Evolutionary conservation across 2,113 vertebrate species (phyloP).

Genomic region (Vanacampus margaritifer): DNA sequence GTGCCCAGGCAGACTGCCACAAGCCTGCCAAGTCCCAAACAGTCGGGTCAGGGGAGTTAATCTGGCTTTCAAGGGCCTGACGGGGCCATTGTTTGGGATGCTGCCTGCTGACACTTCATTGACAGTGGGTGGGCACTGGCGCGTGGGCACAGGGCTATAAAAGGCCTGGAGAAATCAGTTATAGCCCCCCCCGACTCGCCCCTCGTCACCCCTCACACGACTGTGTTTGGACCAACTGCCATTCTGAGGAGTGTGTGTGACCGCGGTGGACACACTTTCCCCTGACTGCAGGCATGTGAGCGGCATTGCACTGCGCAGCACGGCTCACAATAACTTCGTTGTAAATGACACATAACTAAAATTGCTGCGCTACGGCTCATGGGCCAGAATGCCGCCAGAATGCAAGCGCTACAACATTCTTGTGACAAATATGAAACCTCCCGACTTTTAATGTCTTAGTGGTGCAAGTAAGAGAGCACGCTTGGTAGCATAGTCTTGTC

Average conservation of each 20-base stretch:
- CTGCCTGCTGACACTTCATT: constrained; percentile 54
- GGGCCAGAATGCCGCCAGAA: constrained; percentile 4
- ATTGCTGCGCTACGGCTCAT: constrained; percentile 13
- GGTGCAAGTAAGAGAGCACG: not conserved
- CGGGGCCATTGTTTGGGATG: constrained; percentile 34
- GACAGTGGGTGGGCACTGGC: constrained; percentile 55
- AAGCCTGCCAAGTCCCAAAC: constrained; percentile 43
- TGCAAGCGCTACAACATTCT: not conserved
- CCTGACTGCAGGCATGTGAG: constrained; percentile 35
- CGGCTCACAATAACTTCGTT: constrained; percentile 28
- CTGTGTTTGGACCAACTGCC: constrained; percentile 36
- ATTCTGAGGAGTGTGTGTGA: constrained; percentile 25
- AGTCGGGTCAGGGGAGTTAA: constrained; percentile 55
- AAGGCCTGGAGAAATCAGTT: constrained; percentile 52
- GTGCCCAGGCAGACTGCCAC: constrained; percentile 41
- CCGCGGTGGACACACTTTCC: constrained; percentile 36
- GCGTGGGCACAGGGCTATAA: constrained; percentile 61
- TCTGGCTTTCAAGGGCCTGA: constrained; percentile 40
- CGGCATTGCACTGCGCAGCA: constrained; percentile 33
- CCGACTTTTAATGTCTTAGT: not conserved
- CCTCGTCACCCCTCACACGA: constrained; percentile 3
- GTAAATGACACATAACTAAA: constrained; percentile 33
- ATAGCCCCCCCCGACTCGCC: constrained; percentile 6
- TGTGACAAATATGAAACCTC: not conserved
- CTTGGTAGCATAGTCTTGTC: too few species aligned